Evolutionary conservation across 1,140 invertebrate genomes (phyloP).

Genomic region (Zelostemma sp.): DNA sequence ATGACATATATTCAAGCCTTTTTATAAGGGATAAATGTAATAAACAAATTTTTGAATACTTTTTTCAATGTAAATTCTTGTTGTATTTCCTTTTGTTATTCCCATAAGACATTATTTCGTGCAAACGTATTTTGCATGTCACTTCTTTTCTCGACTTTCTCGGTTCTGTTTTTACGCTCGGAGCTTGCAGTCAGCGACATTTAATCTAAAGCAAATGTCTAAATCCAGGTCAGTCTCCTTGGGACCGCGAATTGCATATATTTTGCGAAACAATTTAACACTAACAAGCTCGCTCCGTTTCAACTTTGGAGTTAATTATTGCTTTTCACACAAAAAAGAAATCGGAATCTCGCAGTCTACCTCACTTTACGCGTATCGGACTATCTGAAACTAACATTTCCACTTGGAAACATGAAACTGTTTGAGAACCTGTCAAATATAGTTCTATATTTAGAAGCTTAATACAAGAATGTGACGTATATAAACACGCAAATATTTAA

Average conservation of each 20-base stretch:
- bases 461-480: no score
- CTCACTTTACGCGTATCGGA: background rate
- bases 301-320: slow-evolving; percentile 16
- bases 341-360: background rate
- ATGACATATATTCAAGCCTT: no score
- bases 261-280: background rate
- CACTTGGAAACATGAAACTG: no score
- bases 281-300: slow-evolving; percentile 3
- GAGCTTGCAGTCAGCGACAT: background rate
- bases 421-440: no score
- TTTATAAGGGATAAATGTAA: no score
- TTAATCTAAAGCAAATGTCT: background rate
- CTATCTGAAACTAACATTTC: background rate
- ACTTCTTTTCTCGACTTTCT: background rate
- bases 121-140: no score
- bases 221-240: background rate
- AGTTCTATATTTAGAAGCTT: no score
- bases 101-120: no score
- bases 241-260: background rate
- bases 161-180: background rate
- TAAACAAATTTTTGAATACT: no score
- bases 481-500: no score
- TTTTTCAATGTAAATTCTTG: no score
- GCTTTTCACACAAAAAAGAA: slow-evolving; percentile 1
- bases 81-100: no score